Conservation (phyloP, 2,888 invertebrate species). For the Amiota minor region DNA sequence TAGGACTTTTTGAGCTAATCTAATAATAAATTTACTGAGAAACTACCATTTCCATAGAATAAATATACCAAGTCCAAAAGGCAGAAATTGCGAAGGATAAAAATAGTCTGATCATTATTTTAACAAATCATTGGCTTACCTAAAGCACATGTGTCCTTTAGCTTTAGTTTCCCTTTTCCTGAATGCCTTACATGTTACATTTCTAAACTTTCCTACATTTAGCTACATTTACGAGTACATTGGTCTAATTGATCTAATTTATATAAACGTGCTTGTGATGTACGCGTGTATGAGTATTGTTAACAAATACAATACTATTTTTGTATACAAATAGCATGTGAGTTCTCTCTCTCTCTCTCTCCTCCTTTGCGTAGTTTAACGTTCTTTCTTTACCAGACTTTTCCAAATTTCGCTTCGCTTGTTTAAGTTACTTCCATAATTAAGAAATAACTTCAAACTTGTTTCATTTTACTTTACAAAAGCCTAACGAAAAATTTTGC, state of each 20-base stretch:
- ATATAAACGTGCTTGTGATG: conserved; percentile 8
- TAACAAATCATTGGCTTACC: conserved; percentile 8
- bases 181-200: no score
- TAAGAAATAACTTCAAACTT: conserved; percentile 18
- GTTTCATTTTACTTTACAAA: neutral
- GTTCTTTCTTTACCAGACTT: neutral
- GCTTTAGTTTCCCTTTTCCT: no score
- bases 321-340: no score
- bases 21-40: no score
- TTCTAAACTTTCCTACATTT: neutral
- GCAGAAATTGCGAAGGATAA: neutral
- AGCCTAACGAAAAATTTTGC: neutral
- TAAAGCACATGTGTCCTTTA: no score
- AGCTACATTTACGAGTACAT: neutral
- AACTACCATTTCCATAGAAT: no score
- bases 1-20: no score
- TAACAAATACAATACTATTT: no score
- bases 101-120: conserved; percentile 8
- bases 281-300: no score
- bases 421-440: neutral
- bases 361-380: neutral
- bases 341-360: neutral
- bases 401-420: no score
- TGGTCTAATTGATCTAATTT: no score
- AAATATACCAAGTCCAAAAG: no score